Evolutionary conservation across 2,888 invertebrate genomes (phyloP).

Genomic region (Lymantria monacha): DNA sequence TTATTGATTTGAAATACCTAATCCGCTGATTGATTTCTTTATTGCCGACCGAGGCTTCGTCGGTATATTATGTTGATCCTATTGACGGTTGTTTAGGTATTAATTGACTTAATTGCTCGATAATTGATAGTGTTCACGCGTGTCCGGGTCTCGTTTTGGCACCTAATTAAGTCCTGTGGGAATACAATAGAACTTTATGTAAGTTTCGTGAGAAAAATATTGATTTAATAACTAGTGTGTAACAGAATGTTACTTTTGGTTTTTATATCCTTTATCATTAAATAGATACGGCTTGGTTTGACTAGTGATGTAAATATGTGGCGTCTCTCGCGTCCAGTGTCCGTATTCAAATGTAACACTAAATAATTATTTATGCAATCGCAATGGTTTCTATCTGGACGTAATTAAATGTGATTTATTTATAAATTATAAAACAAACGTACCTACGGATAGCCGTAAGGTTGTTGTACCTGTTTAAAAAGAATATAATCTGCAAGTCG

Average conservation of each 20-base stretch:
- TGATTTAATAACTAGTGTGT: constrained; percentile 26
- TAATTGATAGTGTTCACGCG: constrained; percentile 73
- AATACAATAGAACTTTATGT: constrained; percentile 44
- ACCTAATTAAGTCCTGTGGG: constrained; percentile 74
- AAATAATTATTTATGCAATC: too few relatives aligned
- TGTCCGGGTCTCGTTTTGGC: constrained; percentile 68
- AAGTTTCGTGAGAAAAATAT: constrained; percentile 35
- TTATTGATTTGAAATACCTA: constrained; percentile 82
- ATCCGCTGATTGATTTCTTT: constrained; percentile 81
- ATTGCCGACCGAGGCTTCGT: constrained; percentile 66
- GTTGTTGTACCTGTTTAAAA: too few relatives aligned
- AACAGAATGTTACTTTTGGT: constrained; percentile 21
- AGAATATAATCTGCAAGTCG: too few relatives aligned
- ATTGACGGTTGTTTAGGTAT: constrained; percentile 68
- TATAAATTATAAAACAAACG: too few relatives aligned
- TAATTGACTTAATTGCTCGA: constrained; percentile 72
- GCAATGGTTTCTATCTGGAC: too few relatives aligned
- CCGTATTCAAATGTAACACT: too few relatives aligned
- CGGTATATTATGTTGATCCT: constrained; percentile 64
- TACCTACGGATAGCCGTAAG: too few relatives aligned
- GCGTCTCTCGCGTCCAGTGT: too few relatives aligned
- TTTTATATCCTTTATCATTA: constrained; percentile 8
- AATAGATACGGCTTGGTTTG: background rate
- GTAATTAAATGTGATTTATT: too few relatives aligned
- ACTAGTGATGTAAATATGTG: too few relatives aligned